Base-by-base conservation (phyloP, 2,888 invertebrate species). In the Autographa pulchrina region DNA sequence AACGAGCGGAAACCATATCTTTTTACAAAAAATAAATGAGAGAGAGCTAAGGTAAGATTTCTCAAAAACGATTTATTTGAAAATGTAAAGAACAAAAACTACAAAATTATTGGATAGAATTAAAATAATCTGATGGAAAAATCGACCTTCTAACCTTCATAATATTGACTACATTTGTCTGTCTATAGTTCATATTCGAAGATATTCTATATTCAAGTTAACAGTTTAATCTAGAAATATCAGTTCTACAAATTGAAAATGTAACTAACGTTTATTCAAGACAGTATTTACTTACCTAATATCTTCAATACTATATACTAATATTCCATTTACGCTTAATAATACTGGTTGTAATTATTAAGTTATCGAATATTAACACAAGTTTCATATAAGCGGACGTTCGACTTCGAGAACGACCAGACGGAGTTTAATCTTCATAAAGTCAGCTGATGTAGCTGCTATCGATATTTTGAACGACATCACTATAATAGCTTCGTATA, bases 401-500 rank as follows among this genome's bases (percentile, higher is more conserved):
- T 56, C 52, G 63, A 64, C 56, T 54, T 66, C 59, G 66, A 67
- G 70, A 63, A 32, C 31, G 18, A 35, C 31, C 69, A 72, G 62
- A 54, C 59, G 77, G 4, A 80, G 72, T 72, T 72, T 77, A 78
- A 78, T 78, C 81, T 77, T 58, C 78, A 77, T 81, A 81, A 81
- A 81, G 64, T 77, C 64, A 69, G 61, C 66, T 64, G 59, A 65
- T 81, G 69, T 64, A 31, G 70, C 20, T 61, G 63, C 63, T 72
- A 81, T 72, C 72, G 81, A 68, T 77, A 56, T 56, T 56, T 56
- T 35, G 35, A 31, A 63, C 60, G 31, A 71, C 35, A 66, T 52
- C 65, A 64, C 72, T 63, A 81, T 20, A 20, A 66, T 75, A 48
- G 20, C 38, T 41, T 62, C 48, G 16, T 52, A 60, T 65, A 31